Percentiles rank a stretch among this genome's conserved stretches.
These are phyloP conservation scores for Wasmannia auropunctata DNA, from an alignment of 1,140 invertebrate species.

Conservation along the genomic window DNA sequence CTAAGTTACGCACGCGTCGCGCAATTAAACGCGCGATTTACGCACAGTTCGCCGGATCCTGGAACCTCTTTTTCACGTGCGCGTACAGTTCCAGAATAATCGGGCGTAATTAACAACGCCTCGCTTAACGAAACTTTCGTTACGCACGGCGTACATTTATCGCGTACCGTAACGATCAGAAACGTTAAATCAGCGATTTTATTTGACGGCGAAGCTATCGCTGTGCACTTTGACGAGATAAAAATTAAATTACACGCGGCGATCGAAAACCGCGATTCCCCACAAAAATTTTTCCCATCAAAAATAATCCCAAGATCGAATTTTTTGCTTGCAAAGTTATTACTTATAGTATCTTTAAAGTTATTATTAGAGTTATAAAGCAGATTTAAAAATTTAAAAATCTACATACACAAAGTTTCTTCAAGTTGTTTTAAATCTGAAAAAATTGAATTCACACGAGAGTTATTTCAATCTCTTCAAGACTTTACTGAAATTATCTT, in stretches of 20 bases:
- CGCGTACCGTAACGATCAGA: not conserved
- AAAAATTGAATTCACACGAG: not conserved
- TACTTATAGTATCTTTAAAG: not conserved
- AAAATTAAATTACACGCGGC: not conserved
- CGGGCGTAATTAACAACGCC: slow-evolving; percentile 13
- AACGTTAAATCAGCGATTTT: slow-evolving; percentile 33
- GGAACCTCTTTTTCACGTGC: not conserved
- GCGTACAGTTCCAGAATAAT: slow-evolving; percentile 8
- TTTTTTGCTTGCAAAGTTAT: not conserved
- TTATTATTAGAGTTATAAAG: no score
- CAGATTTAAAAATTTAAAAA: not conserved
- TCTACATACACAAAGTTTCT: not conserved
- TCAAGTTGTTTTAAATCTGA: not conserved
- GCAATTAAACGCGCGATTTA: slow-evolving; percentile 30
- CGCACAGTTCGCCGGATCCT: not conserved
- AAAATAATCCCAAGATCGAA: not conserved
- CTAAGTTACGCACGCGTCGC: slow-evolving; percentile 10
- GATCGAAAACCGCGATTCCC: not conserved
- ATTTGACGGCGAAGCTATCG: not conserved
- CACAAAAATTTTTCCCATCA: not conserved
- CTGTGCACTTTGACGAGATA: slow-evolving; percentile 26
- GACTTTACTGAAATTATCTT: not conserved
- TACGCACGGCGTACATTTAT: slow-evolving; percentile 20
- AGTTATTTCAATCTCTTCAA: not conserved
- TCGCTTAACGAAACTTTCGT: slow-evolving; percentile 23